Conservation (phyloP, 2,113 vertebrate genomes). For the Hyperopisus bebe region DNA sequence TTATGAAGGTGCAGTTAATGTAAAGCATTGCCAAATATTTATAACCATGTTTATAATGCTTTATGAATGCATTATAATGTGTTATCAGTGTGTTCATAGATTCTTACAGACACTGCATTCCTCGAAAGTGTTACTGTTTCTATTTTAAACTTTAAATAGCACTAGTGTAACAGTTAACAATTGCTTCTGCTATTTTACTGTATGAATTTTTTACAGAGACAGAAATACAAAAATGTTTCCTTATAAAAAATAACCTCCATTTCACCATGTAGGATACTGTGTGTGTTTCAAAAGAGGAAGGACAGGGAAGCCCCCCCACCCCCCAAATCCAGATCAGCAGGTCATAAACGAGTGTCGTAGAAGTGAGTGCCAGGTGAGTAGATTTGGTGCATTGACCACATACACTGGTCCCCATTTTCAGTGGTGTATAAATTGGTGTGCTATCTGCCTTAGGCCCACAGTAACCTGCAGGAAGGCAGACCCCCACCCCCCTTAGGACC, state of each 20-base stretch:
- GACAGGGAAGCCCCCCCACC: background rate
- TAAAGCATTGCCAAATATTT: no score
- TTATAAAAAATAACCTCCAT: background rate
- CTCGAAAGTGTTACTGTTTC: background rate
- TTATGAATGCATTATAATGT: background rate
- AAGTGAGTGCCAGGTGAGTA: background rate
- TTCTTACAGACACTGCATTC: background rate
- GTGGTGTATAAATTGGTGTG: background rate
- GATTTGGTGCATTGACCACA: background rate
- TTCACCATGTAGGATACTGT: background rate
- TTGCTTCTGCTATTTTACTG: background rate
- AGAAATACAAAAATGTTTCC: background rate
- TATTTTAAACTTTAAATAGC: background rate
- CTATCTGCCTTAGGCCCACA: background rate
- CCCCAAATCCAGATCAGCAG: background rate
- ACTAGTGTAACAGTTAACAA: background rate
- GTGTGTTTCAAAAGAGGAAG: background rate
- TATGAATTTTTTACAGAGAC: background rate
- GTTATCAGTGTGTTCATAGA: background rate
- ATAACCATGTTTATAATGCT: background rate
- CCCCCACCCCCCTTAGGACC: background rate
- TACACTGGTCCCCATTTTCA: background rate
- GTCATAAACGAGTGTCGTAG: background rate
- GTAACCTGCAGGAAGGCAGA: background rate
- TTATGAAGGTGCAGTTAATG: no score